These are phyloP conservation scores for Drosophila takahashii DNA, from an alignment of 1,140 invertebrate genomes.

Conservation along the genomic window DNA sequence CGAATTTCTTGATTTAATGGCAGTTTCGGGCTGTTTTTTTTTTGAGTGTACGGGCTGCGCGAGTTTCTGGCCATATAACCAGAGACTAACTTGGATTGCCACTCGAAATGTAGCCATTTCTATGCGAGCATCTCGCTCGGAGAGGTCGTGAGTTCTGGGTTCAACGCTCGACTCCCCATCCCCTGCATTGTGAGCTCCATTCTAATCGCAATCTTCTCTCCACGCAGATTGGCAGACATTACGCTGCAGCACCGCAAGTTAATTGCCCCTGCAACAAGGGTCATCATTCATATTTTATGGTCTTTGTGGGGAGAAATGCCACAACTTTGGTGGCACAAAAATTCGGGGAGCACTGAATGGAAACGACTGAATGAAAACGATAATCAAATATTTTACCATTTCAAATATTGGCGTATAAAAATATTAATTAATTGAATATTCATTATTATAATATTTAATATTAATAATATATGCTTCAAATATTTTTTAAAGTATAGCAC, in stretches of 20 bases:
- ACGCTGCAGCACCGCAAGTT: constrained; percentile 42
- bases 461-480: too few relatives aligned
- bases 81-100: constrained; percentile 28
- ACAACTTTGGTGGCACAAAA: not conserved
- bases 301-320: not conserved
- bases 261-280: constrained; percentile 57
- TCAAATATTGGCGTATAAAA: not conserved
- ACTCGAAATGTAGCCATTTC: constrained; percentile 60
- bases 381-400: not conserved
- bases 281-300: constrained; percentile 62
- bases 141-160: constrained; percentile 24
- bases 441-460: too few relatives aligned
- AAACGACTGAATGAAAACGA: constrained; percentile 2
- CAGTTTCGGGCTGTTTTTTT: too few relatives aligned
- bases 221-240: constrained; percentile 31
- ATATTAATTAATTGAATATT: too few relatives aligned
- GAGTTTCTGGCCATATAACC: constrained; percentile 58
- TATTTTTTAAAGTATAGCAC: too few relatives aligned
- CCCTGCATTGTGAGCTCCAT: not conserved
- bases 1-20: too few relatives aligned
- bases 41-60: constrained; percentile 48
- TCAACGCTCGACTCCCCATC: constrained; percentile 52
- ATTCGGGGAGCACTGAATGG: not conserved
- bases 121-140: constrained; percentile 55
- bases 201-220: constrained; percentile 48